Base-by-base conservation (phyloP, 2,888 invertebrate genomes). In the Epistrophella euchroma region DNA sequence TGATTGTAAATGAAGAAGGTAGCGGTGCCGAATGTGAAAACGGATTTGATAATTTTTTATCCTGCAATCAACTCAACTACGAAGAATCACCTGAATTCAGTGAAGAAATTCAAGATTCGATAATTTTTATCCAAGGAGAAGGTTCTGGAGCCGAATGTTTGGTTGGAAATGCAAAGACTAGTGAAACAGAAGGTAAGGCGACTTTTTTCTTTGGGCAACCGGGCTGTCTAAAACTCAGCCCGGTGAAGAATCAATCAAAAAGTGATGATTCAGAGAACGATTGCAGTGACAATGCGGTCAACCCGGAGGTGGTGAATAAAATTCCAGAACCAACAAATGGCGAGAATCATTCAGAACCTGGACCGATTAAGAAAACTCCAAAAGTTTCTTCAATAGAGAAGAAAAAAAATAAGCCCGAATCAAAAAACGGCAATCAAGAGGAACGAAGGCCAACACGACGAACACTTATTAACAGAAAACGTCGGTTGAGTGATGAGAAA, bases 71-170 rank as follows among this genome's bases (percentile, higher is more conserved):
- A 6, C 45, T 77, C 0, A 37, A 3, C 22, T 79, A 84, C 4
- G 17, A 50, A 6, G 81, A 88, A 56, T n/a, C 15, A n/a, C 47
- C 52, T 0, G 87, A 68, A 22, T 82, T 96, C 66, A 95, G 96
- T 32, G 96, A 96, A 90, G 94, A 94, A 88, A 95, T 97, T 73
- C 95, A 95, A 89, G 97, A 97, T 92, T 94, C 95, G 0, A 93
- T 96, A 0, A 93, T 96, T 93, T 97, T 90, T 9, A 66, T n/a
- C 89, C 90, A 4, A 88, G 97, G 96, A 0, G 95, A 95, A 89
- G 97, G 97, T 50, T 94, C 92, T 88, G 97, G 97, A 5, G 93
- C 91, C 22, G 95, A 96, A 35, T 96, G 96, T 90, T 93, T 95
- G 79, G 96, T 96, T 5, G 97, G 97, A 1, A 97, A 97, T 92